Evolutionary conservation across 2,797 vertebrate species (phyloP).

Genomic region (Cyclopterus lumpus): DNA sequence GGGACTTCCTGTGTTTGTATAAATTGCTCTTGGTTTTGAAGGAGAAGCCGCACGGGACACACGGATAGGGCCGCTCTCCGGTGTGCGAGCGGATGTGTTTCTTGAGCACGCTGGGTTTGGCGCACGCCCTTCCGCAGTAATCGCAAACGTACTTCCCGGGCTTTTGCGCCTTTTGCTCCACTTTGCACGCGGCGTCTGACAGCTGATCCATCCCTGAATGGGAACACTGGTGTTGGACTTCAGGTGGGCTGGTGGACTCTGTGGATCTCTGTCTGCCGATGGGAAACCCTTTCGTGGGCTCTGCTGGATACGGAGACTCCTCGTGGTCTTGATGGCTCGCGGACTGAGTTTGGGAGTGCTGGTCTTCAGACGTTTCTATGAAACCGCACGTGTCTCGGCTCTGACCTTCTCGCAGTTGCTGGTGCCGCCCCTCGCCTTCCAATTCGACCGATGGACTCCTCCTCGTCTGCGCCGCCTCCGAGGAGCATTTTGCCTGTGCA

Average conservation of each 20-base stretch:
- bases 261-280: slow-evolving; percentile 61
- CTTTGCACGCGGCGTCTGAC: slow-evolving; percentile 89
- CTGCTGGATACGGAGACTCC: slow-evolving; percentile 82
- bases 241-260: slow-evolving; percentile 84
- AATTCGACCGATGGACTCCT: slow-evolving; percentile 86
- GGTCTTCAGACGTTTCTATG: slow-evolving; percentile 86
- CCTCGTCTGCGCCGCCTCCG: slow-evolving; percentile 82
- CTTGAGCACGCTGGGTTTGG: slow-evolving; percentile 99
- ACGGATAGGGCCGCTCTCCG: slow-evolving; percentile 97
- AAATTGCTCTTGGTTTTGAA: slow-evolving; percentile 99
- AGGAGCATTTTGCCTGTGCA: slow-evolving; percentile 85
- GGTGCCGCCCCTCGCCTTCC: slow-evolving; percentile 85
- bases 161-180: slow-evolving; percentile 95
- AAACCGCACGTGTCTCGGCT: slow-evolving; percentile 73
- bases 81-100: slow-evolving; percentile 99
- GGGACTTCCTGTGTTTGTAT: slow-evolving; percentile 99
- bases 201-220: slow-evolving; percentile 89
- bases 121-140: slow-evolving; percentile 98
- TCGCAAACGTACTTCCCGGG: slow-evolving; percentile 98
- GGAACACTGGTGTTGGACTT: slow-evolving; percentile 88
- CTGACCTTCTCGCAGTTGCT: slow-evolving; percentile 84
- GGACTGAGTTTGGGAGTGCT: slow-evolving; percentile 80
- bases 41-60: slow-evolving; percentile 97
- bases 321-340: slow-evolving; percentile 73
- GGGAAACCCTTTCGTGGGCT: slow-evolving; percentile 64